Percentiles rank a stretch among this genome's conserved stretches.
Conservation (phyloP, 2,113 vertebrate species). For the Microtus oregoni region DNA sequence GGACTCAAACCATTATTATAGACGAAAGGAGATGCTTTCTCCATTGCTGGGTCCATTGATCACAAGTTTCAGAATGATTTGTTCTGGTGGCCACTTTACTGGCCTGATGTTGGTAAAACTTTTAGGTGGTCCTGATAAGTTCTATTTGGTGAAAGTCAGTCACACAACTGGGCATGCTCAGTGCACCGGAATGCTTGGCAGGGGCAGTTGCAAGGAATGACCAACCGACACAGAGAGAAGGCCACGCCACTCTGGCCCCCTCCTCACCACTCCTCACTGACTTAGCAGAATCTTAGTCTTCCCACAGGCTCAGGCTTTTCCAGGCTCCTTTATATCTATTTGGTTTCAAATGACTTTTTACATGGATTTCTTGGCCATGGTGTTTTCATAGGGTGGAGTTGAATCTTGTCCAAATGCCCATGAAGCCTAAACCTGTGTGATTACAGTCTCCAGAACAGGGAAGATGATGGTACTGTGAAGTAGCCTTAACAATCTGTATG, state of each 20-base stretch:
- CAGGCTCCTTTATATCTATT: background rate
- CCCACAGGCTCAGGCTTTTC: background rate
- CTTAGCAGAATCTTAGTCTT: background rate
- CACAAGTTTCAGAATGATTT: conserved; percentile 39
- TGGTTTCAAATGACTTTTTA: conserved; percentile 9
- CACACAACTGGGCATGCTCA: conserved; percentile 70
- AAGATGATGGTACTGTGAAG: background rate
- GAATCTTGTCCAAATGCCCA: background rate
- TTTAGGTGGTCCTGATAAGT: conserved; percentile 71
- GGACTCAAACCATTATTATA: conserved; percentile 61
- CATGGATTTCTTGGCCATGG: background rate
- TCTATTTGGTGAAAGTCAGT: conserved; percentile 73
- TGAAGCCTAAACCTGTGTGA: background rate
- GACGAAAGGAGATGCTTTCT: conserved; percentile 39
- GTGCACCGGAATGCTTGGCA: conserved; percentile 57
- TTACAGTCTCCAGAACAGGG: background rate
- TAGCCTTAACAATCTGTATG: background rate
- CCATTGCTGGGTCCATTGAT: conserved; percentile 68
- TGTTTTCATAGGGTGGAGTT: background rate
- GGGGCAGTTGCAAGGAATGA: conserved; percentile 78
- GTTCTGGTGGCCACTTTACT: conserved; percentile 49
- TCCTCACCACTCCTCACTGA: background rate
- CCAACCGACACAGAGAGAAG: conserved; percentile 70
- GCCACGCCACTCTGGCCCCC: background rate
- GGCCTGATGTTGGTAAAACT: conserved; percentile 67